Evolutionary conservation across 2,797 vertebrate genomes (phyloP).

Genomic region (Cryptoprocta ferox): DNA sequence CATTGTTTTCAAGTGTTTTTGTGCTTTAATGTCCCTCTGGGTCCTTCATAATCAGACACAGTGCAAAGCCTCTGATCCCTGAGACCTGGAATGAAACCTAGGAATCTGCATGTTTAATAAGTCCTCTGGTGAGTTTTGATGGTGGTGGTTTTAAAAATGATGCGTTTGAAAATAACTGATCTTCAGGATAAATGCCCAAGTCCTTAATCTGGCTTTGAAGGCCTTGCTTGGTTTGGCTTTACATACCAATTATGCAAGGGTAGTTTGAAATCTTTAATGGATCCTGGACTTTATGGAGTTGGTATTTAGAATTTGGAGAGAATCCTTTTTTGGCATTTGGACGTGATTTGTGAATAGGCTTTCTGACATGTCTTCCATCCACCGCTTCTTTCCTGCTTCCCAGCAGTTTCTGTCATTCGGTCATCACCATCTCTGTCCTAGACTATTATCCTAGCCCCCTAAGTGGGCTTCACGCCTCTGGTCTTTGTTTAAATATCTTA

Average conservation of each 20-base stretch:
- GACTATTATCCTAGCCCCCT: neutral
- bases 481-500: neutral
- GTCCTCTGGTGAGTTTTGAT: neutral
- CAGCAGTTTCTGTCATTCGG: neutral
- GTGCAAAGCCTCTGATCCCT: neutral
- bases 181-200: neutral
- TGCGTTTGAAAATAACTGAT: neutral
- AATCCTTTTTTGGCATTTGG: neutral
- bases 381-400: neutral
- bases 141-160: neutral
- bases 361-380: neutral
- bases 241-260: neutral
- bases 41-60: neutral
- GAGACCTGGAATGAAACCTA: neutral
- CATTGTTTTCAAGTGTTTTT: neutral
- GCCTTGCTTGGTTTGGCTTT: neutral
- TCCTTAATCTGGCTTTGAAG: neutral
- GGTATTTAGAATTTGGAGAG: neutral
- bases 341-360: neutral
- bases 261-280: constrained; percentile 1
- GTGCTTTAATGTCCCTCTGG: neutral
- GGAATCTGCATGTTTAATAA: neutral
- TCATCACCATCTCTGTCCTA: neutral
- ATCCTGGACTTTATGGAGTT: neutral
- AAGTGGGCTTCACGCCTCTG: neutral